A percentile compares a stretch with the other conserved stretches of the same genome.
Conservation (phyloP, 2,888 invertebrate species). For the Drosophila antonietae region DNA sequence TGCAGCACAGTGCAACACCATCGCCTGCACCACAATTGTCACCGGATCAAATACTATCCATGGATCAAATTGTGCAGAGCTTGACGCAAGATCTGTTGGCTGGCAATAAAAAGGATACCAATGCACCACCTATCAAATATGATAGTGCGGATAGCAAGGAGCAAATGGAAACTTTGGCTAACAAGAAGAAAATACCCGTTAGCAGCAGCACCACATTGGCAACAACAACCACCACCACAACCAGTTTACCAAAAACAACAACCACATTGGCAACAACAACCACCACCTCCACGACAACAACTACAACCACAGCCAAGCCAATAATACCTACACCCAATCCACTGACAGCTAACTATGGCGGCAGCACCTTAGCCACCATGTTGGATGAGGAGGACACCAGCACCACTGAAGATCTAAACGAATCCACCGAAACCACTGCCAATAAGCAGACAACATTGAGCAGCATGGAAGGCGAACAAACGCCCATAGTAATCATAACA, state of each 20-base stretch:
- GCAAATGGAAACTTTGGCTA: slow-evolving; percentile 50
- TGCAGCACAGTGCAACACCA: slow-evolving; percentile 48
- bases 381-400: slow-evolving; percentile 56
- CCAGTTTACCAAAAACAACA: background rate
- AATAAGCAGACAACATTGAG: slow-evolving; percentile 41
- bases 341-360: slow-evolving; percentile 53
- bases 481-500: slow-evolving; percentile 67
- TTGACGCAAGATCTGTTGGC: slow-evolving; percentile 70
- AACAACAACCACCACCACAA: slow-evolving; percentile 18
- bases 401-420: slow-evolving; percentile 32
- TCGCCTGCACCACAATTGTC: slow-evolving; percentile 56
- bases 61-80: slow-evolving; percentile 82
- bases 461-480: slow-evolving; percentile 48
- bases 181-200: slow-evolving; percentile 55
- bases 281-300: slow-evolving; percentile 4
- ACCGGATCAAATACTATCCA: slow-evolving; percentile 77
- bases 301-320: slow-evolving; percentile 21
- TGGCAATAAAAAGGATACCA: slow-evolving; percentile 50
- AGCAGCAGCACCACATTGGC: slow-evolving; percentile 21
- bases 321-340: slow-evolving; percentile 39
- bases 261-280: background rate
- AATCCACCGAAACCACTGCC: slow-evolving; percentile 43
- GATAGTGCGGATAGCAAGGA: slow-evolving; percentile 56
- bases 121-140: slow-evolving; percentile 52
- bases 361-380: slow-evolving; percentile 66